Evolutionary conservation across 2,797 vertebrate species (phyloP), one percentile per base, ranked within the genome.

Genomic region (Myotis planiceps): DNA sequence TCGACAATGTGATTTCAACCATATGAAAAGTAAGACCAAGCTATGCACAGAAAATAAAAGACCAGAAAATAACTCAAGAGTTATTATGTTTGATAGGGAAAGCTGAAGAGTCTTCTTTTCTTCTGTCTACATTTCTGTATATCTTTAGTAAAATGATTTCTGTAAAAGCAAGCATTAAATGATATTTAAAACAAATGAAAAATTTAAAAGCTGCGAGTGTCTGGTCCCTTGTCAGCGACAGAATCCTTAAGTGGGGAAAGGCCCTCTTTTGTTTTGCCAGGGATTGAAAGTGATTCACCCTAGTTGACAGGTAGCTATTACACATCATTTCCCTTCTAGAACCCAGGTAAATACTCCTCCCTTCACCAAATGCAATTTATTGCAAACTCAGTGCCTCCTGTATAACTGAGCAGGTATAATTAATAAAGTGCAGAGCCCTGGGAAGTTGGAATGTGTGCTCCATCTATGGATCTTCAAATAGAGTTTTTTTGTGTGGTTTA

Each of bases 361-460:
- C 23, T 69, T 55, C 47, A 51, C 49, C 21, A 74, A 85, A 88
- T 42, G 45, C 58, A 75, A 90, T 47, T 90, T 47, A 78, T 42
- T 91, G 65, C 9, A 80, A 93, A 72, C 5, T 55, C 49, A 74
- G 37, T 53, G 55, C 4, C 18, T 34, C 5, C 63, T 68, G 18
- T 88, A 63, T 88, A 93, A 93, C n/a, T 81, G 72, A 84, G 63
- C 55, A 87, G 34, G 10, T 90, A 39, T 96, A 95, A 96, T 90
- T 90, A 95, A 78, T 83, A 60, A 68, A 95, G 53, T 85, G n/a
- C 55, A 74, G 23, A 37, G n/a, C n/a, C 21, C 75, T 90, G 72
- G 88, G 4, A 79, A 89, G 88, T 37, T 82, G 42, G 19, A 92
- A 86, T 87, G 37, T 55, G 25, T 95, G 21, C 42, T 76, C 60